Evolutionary conservation across 2,113 vertebrate species (phyloP).

Genomic region (Xiphorhynchus elegans): DNA sequence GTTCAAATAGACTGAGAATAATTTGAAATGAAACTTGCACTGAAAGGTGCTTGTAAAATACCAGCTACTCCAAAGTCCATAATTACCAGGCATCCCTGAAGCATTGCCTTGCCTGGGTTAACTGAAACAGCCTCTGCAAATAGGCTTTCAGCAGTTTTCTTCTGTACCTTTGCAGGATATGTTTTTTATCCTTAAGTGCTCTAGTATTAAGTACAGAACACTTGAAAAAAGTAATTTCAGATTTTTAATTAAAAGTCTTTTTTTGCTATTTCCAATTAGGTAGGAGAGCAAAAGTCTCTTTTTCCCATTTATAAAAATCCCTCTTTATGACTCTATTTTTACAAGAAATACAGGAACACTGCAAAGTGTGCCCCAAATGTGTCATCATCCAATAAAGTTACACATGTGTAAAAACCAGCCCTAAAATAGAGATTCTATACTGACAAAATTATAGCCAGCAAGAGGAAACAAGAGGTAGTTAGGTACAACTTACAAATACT

Average conservation of each 20-base stretch:
- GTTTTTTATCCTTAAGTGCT: background rate
- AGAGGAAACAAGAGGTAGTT: background rate
- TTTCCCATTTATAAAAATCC: background rate
- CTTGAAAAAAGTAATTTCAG: background rate
- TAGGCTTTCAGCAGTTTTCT: background rate
- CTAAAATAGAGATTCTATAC: background rate
- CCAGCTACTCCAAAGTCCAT: background rate
- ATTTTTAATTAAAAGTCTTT: background rate
- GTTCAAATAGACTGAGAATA: background rate
- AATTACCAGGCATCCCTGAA: background rate
- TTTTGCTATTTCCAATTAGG: background rate
- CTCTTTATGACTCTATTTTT: background rate
- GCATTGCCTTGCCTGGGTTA: background rate
- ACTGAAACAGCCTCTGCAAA: background rate
- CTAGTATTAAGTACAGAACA: background rate
- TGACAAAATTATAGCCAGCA: constrained; percentile 8
- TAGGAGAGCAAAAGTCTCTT: background rate
- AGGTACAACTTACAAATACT: background rate
- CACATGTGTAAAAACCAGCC: background rate
- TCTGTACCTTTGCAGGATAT: background rate
- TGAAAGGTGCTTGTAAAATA: background rate
- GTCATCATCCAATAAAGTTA: constrained; percentile 3
- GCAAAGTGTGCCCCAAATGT: background rate
- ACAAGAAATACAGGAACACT: background rate
- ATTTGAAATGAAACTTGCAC: background rate